These are phyloP conservation scores for Chalcosyrphus nemorum DNA, from an alignment of 2,888 invertebrate species.

Conservation along the genomic window DNA sequence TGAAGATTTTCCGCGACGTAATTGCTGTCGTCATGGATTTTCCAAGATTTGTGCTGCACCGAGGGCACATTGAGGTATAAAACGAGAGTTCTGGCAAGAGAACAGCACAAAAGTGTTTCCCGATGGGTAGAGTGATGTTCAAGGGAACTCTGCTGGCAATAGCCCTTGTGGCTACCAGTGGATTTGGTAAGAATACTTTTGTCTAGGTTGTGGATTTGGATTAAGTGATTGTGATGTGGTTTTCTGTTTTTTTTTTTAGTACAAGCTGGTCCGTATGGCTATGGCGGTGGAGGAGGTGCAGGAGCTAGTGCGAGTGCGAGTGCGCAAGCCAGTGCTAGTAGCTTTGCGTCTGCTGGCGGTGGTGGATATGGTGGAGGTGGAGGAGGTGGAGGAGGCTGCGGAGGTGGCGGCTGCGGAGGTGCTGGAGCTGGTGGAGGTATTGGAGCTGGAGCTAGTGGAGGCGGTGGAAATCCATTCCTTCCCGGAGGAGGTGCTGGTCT, in stretches of 20 bases:
- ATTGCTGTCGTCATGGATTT: constrained; percentile 66
- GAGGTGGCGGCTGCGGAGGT: constrained; percentile 1
- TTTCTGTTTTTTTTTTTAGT: constrained; percentile 26
- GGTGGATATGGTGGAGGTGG: constrained; percentile 48
- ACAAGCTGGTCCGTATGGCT: constrained; percentile 65
- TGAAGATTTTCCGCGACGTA: constrained; percentile 24
- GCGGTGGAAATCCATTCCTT: constrained; percentile 70
- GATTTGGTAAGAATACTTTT: constrained; percentile 50
- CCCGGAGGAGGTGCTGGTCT: constrained; percentile 47
- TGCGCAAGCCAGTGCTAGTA: constrained; percentile 74
- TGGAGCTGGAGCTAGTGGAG: neutral
- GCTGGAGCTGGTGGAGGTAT: neutral
- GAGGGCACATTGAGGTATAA: constrained; percentile 57
- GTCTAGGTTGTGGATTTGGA: neutral
- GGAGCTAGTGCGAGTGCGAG: constrained; percentile 70
- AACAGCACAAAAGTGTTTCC: constrained; percentile 53
- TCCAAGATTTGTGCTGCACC: constrained; percentile 45
- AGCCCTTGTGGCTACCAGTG: constrained; percentile 56
- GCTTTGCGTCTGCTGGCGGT: constrained; percentile 72
- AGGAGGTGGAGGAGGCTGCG: neutral
- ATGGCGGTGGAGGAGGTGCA: constrained; percentile 66
- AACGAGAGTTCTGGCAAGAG: constrained; percentile 39
- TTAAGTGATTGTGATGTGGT: neutral
- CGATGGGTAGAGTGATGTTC: constrained; percentile 66
- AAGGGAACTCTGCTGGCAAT: constrained; percentile 54